Base-by-base conservation (phyloP, 2,888 invertebrate genomes). In the Philereme vetulata region DNA sequence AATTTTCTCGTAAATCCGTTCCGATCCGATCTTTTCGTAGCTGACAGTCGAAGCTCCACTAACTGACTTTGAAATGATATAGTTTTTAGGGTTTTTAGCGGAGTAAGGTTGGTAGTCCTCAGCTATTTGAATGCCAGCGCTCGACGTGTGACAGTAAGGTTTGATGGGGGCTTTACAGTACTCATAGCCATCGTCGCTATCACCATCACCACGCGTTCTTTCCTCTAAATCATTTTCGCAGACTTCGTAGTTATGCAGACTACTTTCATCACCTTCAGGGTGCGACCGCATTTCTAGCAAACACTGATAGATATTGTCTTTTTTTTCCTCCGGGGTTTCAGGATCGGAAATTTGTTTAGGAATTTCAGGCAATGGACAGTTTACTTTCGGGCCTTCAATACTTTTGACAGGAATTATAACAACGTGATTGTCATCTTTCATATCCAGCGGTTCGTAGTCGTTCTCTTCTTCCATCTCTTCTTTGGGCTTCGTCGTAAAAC, bases 221-320 rank as follows among this genome's bases (percentile, higher is more conserved):
- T 91, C 89, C 73, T 90, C 88, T 38, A 90, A 70, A 38, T 85
- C 82, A 48, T 79, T 84, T 4, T 86, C 88, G 66, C 92, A 93
- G 7, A 88, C 80, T 76, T 93, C 94, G 68, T 93, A 93, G 65
- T 92, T 93, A 62, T 93, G 93, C 47, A 93, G 75, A 72, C 92
- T 93, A 55, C 80, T 89, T 63, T 90, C 89, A 63, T 92, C 92
- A 1, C 90, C 92, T 78, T 91, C 92, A 21, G 90, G 90, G 62
- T 92, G 89, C 4, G 90, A 91, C 64, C 90, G 82, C 84, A 90
- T 87, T 77, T 93, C 92, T 67, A 88, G 70, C 50, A 92, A 76
- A 67, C 87, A 86, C 72, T 93, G 92, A 71, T 93, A 93, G 64
- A 91, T 86, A 71, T 91, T 91, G 49, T 89, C 86, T 69, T 81